Percentiles rank a stretch among this genome's conserved stretches.
These are phyloP conservation scores for Melanostigma gelatinosum DNA, from an alignment of 2,113 vertebrate genomes.

Conservation along the genomic window DNA sequence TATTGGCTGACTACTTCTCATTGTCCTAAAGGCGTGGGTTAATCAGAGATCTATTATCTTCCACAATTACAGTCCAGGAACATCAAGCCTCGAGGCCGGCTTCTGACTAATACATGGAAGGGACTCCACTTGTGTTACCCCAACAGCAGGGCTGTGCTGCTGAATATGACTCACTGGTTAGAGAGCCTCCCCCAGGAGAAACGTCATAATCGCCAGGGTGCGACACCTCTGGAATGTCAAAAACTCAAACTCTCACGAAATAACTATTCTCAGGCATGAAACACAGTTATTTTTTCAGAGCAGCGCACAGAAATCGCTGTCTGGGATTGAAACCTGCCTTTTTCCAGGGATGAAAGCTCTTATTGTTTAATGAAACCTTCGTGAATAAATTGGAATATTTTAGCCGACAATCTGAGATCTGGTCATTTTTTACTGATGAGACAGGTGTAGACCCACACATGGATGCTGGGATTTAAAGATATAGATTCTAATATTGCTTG, in stretches of 20 bases:
- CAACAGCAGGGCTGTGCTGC: slow-evolving; percentile 46
- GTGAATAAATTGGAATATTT: slow-evolving; percentile 47
- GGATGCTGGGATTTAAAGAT: slow-evolving; percentile 23
- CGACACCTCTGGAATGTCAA: slow-evolving; percentile 63
- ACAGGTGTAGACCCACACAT: neutral
- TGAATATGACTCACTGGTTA: slow-evolving; percentile 57
- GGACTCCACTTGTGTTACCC: slow-evolving; percentile 50
- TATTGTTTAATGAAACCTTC: neutral
- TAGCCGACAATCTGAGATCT: slow-evolving; percentile 17
- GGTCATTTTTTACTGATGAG: slow-evolving; percentile 36
- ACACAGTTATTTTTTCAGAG: slow-evolving; percentile 9
- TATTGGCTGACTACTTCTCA: slow-evolving; percentile 4
- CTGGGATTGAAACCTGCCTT: neutral
- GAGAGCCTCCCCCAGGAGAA: slow-evolving; percentile 45
- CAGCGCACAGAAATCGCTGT: neutral
- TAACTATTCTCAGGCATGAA: slow-evolving; percentile 15
- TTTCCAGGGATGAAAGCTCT: slow-evolving; percentile 7
- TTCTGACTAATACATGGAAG: slow-evolving; percentile 64
- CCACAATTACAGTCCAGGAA: slow-evolving; percentile 61
- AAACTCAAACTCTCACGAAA: slow-evolving; percentile 36
- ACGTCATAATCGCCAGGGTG: slow-evolving; percentile 39
- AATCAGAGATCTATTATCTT: slow-evolving; percentile 60
- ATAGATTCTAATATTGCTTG: slow-evolving; percentile 35
- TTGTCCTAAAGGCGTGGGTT: slow-evolving; percentile 42
- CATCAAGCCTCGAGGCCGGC: slow-evolving; percentile 60